phyloP scores from a whole-genome alignment of 2,797 vertebrate species.

The Betta splendens region DNA sequence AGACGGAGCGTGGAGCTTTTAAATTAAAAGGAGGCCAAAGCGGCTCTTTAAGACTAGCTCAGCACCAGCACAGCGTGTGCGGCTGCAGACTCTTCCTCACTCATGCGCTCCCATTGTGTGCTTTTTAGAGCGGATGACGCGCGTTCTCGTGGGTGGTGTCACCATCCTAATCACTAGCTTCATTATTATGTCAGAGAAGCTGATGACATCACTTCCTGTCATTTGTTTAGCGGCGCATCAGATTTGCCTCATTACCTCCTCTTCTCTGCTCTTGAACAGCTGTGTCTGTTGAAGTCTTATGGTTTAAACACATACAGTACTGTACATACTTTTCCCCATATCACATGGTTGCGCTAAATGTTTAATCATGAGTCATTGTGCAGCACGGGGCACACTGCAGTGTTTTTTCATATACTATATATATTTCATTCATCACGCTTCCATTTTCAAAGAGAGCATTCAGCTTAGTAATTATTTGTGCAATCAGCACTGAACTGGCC shows the following conservation, averaged over 20 bases:
- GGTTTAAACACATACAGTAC: background rate
- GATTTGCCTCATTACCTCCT: background rate
- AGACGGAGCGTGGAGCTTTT: slow-evolving; percentile 59
- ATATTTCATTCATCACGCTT: background rate
- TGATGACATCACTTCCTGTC: too few species aligned
- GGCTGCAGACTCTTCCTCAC: slow-evolving; percentile 21
- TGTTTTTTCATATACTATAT: background rate
- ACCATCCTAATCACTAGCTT: too few species aligned
- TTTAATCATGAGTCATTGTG: too few species aligned
- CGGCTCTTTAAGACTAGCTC: slow-evolving; percentile 71
- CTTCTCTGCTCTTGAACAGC: background rate
- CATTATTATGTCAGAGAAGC: too few species aligned
- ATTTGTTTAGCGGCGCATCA: background rate
- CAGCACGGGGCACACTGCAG: too few species aligned
- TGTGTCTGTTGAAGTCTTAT: background rate
- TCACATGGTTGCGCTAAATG: too few species aligned
- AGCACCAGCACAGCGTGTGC: slow-evolving; percentile 57
- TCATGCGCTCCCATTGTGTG: slow-evolving; percentile 1
- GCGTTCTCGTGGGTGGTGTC: too few species aligned
- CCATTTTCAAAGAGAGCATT: background rate
- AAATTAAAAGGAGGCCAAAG: slow-evolving; percentile 77
- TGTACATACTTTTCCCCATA: too few species aligned
- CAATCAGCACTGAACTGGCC: background rate
- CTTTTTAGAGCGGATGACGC: slow-evolving; percentile 4
- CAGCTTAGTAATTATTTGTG: background rate